Percentiles rank a stretch among this genome's conserved stretches.
phyloP scores from a whole-genome alignment of 1,140 invertebrate species.

The Conus betulinus region DNA sequence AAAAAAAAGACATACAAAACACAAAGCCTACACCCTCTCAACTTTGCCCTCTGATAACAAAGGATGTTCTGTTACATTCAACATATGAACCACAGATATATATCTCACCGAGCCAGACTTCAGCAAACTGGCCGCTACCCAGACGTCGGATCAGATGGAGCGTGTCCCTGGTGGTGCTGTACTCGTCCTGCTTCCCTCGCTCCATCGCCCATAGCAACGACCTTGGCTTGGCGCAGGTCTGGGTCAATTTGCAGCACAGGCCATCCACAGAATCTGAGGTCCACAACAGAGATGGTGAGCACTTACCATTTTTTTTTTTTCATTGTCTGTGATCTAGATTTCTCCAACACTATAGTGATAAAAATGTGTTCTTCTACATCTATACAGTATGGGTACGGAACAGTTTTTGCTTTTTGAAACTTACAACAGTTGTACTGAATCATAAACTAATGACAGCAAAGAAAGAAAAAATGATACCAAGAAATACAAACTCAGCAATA shows the following conservation, averaged over 20 bases:
- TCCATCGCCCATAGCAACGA: conserved; percentile 84
- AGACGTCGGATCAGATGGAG: conserved; percentile 79
- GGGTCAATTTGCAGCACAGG: conserved; percentile 94
- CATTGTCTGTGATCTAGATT: too few relatives aligned
- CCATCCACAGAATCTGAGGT: conserved; percentile 83
- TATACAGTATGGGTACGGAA: too few relatives aligned
- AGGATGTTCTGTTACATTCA: too few relatives aligned
- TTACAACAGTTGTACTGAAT: too few relatives aligned
- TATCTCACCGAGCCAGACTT: conserved; percentile 66
- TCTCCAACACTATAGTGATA: too few relatives aligned
- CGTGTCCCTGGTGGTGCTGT: conserved; percentile 93
- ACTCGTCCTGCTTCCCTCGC: conserved; percentile 94
- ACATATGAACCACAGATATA: too few relatives aligned
- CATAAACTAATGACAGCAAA: too few relatives aligned
- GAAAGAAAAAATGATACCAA: too few relatives aligned
- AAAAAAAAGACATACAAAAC: not conserved
- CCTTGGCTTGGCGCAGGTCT: conserved; percentile 96
- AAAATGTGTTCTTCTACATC: too few relatives aligned
- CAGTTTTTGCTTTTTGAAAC: too few relatives aligned
- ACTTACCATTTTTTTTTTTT: too few relatives aligned
- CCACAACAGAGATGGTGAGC: not conserved
- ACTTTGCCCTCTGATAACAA: not conserved
- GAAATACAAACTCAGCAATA: too few relatives aligned
- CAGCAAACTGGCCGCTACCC: conserved; percentile 72
- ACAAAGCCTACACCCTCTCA: not conserved